phyloP scores from a whole-genome alignment of 92 coral and sea anemone species.

The Metridium senile region DNA sequence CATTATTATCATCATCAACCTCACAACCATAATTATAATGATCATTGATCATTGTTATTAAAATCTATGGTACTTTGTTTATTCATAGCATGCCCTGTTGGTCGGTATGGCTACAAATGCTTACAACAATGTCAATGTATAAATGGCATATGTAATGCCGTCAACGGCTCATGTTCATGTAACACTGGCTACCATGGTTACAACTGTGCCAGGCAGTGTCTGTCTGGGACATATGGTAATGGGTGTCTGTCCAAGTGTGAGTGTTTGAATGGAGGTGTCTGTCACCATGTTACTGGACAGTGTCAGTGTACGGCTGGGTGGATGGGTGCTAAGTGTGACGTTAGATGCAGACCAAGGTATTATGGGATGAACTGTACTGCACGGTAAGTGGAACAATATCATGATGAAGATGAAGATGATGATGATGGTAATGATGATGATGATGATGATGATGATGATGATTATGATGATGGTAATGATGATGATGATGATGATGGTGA shows the following conservation, averaged over 20 bases:
- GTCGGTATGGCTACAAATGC: slow-evolving; percentile 67
- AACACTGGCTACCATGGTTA: slow-evolving; percentile 78
- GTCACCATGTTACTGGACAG: slow-evolving; percentile 70
- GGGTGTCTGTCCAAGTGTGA: slow-evolving; percentile 68
- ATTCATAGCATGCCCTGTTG: slow-evolving; percentile 65
- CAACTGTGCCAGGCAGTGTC: slow-evolving; percentile 65
- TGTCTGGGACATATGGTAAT: slow-evolving; percentile 52
- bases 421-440: too few species aligned
- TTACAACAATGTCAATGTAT: slow-evolving; percentile 57
- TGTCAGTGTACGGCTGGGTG: slow-evolving; percentile 83
- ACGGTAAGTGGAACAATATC: slow-evolving; percentile 64
- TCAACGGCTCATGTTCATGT: slow-evolving; percentile 76
- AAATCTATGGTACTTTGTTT: too few species aligned
- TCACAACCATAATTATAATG: not conserved
- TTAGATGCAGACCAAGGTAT: slow-evolving; percentile 49
- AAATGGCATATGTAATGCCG: slow-evolving; percentile 55
- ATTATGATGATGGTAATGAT: too few species aligned
- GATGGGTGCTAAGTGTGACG: slow-evolving; percentile 62
- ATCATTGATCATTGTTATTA: too few species aligned
- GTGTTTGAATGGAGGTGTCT: slow-evolving; percentile 54
- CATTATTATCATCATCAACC: not conserved
- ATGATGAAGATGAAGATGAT: too few species aligned
- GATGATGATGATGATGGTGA: too few species aligned
- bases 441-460: too few species aligned
- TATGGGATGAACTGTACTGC: slow-evolving; percentile 64